Base-by-base conservation (phyloP, 2,797 vertebrate genomes). In the Rachycentron canadum region DNA sequence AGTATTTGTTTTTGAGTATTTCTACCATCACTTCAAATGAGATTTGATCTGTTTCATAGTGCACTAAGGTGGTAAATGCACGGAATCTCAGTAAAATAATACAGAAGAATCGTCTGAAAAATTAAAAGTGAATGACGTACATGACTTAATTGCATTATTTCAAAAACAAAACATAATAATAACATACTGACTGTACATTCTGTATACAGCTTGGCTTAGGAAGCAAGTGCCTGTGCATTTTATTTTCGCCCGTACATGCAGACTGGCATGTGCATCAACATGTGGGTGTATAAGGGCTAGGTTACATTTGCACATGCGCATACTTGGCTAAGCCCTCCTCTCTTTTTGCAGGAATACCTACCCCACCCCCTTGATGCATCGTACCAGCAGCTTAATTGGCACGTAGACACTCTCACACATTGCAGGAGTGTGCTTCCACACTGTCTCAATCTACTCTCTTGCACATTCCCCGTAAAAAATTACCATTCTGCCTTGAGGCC, bases 311-410 rank as follows among this genome's bases (percentile, higher is more conserved):
- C 83, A 86, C 85, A 89, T 88, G 84, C 78, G 85, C 89, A 84
- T 76, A 66, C 17, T 77, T 73, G 70, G 26, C 61, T 85, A 68
- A 82, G 57, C 79, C 82, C 87, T 90, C 85, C 88, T 89, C 76
- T 88, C 62, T 90, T 81, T 89, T 88, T 92, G 90, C 86, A 88
- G 85, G 57, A 75, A 82, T 85, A 68, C 69, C 74, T 78, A 78
- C 88, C 72, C 88, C 86, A 85, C 89, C 89, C 86, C 79, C 84
- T 77, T 63, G 76, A 85, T 90, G 78, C 85, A 79, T 76, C 34
- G 40, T 41, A 72, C 76, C 79, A 83, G 66, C 67, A 67, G 62
- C 60, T 76, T 47, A n/a, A 32, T 32, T 87, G 67, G 71, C 78
- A 85, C 47, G 40, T 52, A 75, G 60, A 68, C 66, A 73, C 67